phyloP scores from a whole-genome alignment of 92 coral and sea anemone species.

The Diadumene lineata region DNA sequence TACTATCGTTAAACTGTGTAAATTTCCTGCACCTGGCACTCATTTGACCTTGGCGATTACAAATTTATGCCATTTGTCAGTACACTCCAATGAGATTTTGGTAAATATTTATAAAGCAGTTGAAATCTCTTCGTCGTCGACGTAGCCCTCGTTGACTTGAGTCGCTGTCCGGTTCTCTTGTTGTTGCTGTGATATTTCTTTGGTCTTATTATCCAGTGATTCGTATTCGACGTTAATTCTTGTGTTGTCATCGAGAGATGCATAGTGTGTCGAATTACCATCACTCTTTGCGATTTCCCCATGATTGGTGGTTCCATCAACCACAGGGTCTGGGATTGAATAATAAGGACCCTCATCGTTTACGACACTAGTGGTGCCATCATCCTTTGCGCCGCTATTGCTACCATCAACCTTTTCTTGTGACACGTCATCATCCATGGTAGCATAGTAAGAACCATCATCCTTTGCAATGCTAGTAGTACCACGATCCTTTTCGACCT shows the following conservation, averaged over 20 bases:
- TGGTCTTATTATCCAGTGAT: background rate
- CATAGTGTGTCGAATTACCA: background rate
- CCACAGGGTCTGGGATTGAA: no score
- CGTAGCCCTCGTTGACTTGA: background rate
- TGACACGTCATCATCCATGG: background rate
- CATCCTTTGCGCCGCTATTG: background rate
- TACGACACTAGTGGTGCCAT: background rate
- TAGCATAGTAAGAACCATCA: background rate
- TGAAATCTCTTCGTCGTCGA: background rate
- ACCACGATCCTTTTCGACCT: background rate
- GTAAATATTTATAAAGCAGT: background rate
- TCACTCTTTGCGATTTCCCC: slow-evolving; percentile 4
- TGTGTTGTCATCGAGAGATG: background rate
- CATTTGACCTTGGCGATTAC: no score
- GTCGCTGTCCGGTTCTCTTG: background rate
- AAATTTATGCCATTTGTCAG: no score
- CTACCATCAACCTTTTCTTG: background rate
- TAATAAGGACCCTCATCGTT: slow-evolving; percentile 2
- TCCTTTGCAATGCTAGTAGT: background rate
- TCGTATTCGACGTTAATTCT: background rate
- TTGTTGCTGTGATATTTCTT: background rate
- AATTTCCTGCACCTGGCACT: no score
- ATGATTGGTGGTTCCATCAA: no score
- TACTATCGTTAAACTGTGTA: no score
- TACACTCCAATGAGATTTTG: background rate